Evolutionary conservation across 1,140 invertebrate genomes (phyloP).

Genomic region (Bombus difficillimus): DNA sequence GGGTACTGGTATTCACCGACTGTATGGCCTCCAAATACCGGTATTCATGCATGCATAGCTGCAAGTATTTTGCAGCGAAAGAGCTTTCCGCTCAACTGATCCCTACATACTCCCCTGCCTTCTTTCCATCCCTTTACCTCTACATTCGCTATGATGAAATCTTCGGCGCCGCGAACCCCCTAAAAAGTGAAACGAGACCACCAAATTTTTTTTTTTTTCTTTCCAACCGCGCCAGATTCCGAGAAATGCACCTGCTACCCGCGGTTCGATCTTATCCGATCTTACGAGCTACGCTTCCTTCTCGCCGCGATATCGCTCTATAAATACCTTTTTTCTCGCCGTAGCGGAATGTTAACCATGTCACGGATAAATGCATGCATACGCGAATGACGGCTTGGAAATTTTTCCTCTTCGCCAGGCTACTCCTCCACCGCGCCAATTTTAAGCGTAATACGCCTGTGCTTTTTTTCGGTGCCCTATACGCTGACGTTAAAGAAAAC

Average conservation of each 20-base stretch:
- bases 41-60: slow-evolving; percentile 50
- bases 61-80: slow-evolving; percentile 55
- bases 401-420: too few relatives aligned
- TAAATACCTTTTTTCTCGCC: not conserved
- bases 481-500: not conserved
- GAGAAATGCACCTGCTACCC: slow-evolving; percentile 28
- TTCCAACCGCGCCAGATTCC: not conserved
- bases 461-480: not conserved
- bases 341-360: not conserved
- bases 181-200: slow-evolving; percentile 58
- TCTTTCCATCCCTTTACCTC: slow-evolving; percentile 4
- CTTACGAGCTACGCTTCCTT: not conserved
- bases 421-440: not conserved
- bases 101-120: not conserved
- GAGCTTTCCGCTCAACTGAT: slow-evolving; percentile 49
- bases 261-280: slow-evolving; percentile 20
- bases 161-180: slow-evolving; percentile 43
- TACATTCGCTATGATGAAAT: slow-evolving; percentile 62
- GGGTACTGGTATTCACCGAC: slow-evolving; percentile 28
- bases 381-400: not conserved
- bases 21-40: slow-evolving; percentile 33
- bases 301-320: too few relatives aligned
- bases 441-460: not conserved
- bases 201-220: slow-evolving; percentile 50
- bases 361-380: not conserved